A percentile compares a stretch with the other conserved stretches of the same genome.
phyloP scores from a whole-genome alignment of 2,113 vertebrate species.

The Istiophorus platypterus region DNA sequence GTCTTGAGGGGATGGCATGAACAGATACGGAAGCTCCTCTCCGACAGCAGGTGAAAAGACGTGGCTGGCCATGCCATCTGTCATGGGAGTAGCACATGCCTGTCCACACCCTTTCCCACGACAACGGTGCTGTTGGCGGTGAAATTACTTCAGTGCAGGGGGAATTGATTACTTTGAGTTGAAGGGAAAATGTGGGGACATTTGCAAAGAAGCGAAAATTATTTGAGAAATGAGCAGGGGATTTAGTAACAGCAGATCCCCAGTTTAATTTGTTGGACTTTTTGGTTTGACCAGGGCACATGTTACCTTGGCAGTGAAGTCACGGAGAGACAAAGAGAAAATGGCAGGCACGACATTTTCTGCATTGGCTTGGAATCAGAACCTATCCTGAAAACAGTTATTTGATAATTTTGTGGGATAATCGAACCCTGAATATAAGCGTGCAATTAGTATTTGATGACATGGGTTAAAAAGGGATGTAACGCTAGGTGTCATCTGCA shows the following conservation, averaged over 20 bases:
- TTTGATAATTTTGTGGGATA: too few species aligned
- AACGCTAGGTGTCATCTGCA: too few species aligned
- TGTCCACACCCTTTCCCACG: slow-evolving; percentile 23
- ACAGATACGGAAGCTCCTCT: slow-evolving; percentile 26
- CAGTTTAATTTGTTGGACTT: not conserved
- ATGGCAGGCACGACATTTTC: too few species aligned
- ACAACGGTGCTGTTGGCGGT: not conserved
- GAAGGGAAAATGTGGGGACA: not conserved
- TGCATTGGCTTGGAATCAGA: too few species aligned
- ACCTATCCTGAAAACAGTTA: too few species aligned
- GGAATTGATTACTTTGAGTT: not conserved
- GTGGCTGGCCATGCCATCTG: slow-evolving; percentile 52
- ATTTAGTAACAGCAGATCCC: not conserved
- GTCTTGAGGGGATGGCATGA: not conserved
- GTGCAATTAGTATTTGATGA: too few species aligned
- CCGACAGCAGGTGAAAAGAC: slow-evolving; percentile 56
- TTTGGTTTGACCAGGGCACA: too few species aligned
- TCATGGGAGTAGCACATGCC: slow-evolving; percentile 45
- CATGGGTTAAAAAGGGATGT: too few species aligned
- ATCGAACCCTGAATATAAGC: too few species aligned
- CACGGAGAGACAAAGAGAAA: too few species aligned
- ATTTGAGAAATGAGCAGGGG: not conserved
- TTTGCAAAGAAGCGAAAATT: not conserved
- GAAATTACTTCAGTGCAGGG: not conserved
- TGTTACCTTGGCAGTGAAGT: too few species aligned